Evolutionary conservation across 2,888 invertebrate genomes (phyloP).

Genomic region (Galerucella pusilla): DNA sequence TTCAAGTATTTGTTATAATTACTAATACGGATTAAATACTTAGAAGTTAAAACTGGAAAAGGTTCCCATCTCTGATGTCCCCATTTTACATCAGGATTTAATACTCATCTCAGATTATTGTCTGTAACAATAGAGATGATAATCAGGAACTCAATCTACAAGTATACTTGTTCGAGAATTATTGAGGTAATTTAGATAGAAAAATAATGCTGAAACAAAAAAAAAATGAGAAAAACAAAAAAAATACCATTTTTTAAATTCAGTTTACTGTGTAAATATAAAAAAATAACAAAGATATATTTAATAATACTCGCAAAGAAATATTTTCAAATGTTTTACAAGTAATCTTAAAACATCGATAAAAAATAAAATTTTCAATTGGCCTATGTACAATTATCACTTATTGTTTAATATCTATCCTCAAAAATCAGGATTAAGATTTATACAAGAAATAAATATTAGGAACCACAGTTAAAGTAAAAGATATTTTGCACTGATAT

Average conservation of each 20-base stretch:
- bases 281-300: slow-evolving; percentile 13
- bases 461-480: slow-evolving; percentile 10
- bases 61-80: too few relatives aligned
- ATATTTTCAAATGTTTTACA: slow-evolving; percentile 1
- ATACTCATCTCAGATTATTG: too few relatives aligned
- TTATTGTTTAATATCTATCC: slow-evolving; percentile 1
- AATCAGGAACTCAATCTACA: too few relatives aligned
- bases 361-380: background rate
- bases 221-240: background rate
- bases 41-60: too few relatives aligned
- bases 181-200: too few relatives aligned
- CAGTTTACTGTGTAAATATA: slow-evolving; percentile 22
- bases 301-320: slow-evolving; percentile 4
- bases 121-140: too few relatives aligned
- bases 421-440: background rate
- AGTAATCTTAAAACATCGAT: background rate
- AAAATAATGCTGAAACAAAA: too few relatives aligned
- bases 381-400: slow-evolving; percentile 8
- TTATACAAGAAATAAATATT: background rate
- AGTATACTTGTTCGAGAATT: too few relatives aligned
- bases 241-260: slow-evolving; percentile 20
- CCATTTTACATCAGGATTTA: too few relatives aligned
- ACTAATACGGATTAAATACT: too few relatives aligned
- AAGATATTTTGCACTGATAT: background rate
- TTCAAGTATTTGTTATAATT: too few relatives aligned